Evolutionary conservation across 1,140 invertebrate genomes (phyloP).

Genomic region (Drosophila bipectinata): DNA sequence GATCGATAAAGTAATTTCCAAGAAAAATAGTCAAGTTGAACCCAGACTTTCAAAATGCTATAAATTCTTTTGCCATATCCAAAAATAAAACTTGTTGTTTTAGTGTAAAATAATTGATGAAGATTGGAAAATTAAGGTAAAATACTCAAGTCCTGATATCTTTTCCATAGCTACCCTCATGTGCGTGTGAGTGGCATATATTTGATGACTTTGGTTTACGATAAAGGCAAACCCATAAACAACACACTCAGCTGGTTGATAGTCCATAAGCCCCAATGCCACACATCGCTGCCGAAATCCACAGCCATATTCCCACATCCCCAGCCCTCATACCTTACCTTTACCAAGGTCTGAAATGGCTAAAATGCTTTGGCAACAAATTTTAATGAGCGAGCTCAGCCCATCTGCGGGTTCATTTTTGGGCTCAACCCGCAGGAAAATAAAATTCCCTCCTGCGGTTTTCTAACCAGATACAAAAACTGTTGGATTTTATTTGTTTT

Average conservation of each 20-base stretch:
- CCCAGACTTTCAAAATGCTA: not conserved
- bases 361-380: slow-evolving; percentile 23
- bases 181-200: slow-evolving; percentile 20
- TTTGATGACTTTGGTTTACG: slow-evolving; percentile 47
- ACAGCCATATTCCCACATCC: not conserved
- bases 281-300: slow-evolving; percentile 2
- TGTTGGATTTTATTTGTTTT: slow-evolving; percentile 72
- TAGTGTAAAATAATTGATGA: slow-evolving; percentile 23
- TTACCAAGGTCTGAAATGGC: not conserved
- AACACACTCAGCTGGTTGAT: slow-evolving; percentile 41
- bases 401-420: slow-evolving; percentile 49
- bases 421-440: slow-evolving; percentile 40
- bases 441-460: slow-evolving; percentile 42
- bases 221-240: slow-evolving; percentile 40
- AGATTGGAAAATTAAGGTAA: slow-evolving; percentile 28
- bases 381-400: slow-evolving; percentile 42
- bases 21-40: not conserved
- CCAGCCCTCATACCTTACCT: slow-evolving; percentile 20
- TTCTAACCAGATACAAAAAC: slow-evolving; percentile 36
- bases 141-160: slow-evolving; percentile 31
- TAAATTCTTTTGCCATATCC: not conserved
- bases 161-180: slow-evolving; percentile 24
- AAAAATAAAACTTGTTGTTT: not conserved
- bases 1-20: slow-evolving; percentile 32
- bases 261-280: slow-evolving; percentile 25